Conservation (phyloP, 2,113 vertebrate species). For the Theristicus caerulescens region DNA sequence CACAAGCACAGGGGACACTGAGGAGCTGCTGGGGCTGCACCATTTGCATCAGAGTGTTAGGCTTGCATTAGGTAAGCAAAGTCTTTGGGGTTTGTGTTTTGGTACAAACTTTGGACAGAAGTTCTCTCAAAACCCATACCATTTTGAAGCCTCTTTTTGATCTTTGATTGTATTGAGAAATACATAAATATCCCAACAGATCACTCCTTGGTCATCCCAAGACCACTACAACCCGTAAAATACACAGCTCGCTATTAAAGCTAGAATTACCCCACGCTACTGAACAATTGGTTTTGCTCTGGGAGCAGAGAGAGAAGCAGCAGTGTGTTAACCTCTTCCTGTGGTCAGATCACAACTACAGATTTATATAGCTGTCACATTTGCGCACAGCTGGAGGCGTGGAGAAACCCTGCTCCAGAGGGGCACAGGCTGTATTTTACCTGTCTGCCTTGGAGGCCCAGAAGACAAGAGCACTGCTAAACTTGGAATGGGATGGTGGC, state of each 20-base stretch:
- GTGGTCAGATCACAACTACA: not conserved
- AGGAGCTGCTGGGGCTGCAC: not conserved
- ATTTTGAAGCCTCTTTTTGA: not conserved
- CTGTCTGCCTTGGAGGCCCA: not conserved
- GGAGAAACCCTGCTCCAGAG: not conserved
- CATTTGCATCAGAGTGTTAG: accelerated
- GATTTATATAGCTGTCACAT: not conserved
- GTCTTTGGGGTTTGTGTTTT: not conserved
- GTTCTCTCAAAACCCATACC: not conserved
- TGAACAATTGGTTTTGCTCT: not conserved
- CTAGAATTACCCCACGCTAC: not conserved
- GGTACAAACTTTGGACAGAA: not conserved
- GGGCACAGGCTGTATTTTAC: not conserved
- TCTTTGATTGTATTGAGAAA: not conserved
- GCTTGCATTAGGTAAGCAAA: not conserved
- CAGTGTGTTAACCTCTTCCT: not conserved
- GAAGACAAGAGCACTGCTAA: not conserved
- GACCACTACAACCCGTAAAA: not conserved
- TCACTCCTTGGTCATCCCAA: not conserved
- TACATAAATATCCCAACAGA: not conserved
- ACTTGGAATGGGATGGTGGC: not conserved
- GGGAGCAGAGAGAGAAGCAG: not conserved
- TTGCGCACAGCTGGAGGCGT: not conserved
- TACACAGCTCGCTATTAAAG: not conserved
- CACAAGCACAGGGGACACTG: accelerated